Percentiles rank a stretch among this genome's conserved stretches.
Conservation (phyloP, 2,113 vertebrate species). For the Mastomys coucha region DNA sequence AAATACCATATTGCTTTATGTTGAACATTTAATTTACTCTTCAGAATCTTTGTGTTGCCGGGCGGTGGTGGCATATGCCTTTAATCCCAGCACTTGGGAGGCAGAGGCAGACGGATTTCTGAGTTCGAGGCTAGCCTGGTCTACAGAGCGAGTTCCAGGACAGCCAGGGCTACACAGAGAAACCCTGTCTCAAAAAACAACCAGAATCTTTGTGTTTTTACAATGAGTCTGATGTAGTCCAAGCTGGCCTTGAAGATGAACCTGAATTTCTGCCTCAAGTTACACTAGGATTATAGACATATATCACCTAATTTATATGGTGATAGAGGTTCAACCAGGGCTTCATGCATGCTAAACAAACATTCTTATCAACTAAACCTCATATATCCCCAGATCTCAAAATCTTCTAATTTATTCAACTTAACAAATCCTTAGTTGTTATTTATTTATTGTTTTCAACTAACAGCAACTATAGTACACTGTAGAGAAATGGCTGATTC, state of each 20-base stretch:
- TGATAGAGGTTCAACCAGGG: background rate
- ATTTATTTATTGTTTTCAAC: conserved; percentile 36
- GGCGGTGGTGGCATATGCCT: no score
- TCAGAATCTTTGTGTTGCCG: conserved; percentile 3
- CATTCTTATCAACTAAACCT: background rate
- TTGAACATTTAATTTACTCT: conserved; percentile 50
- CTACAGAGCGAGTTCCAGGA: no score
- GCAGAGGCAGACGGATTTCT: no score
- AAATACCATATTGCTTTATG: conserved; percentile 13
- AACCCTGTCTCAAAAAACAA: no score
- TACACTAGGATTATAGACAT: background rate
- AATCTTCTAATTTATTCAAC: background rate
- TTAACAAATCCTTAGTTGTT: background rate
- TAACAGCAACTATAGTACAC: conserved; percentile 35
- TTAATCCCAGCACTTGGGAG: no score
- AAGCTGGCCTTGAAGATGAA: background rate
- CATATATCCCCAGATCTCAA: background rate
- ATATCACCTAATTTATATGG: background rate
- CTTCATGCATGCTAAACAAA: background rate
- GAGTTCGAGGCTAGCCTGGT: no score
- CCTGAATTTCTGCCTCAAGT: background rate
- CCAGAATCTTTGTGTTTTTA: conserved; percentile 24
- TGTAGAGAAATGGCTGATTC: conserved; percentile 4
- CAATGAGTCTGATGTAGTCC: background rate
- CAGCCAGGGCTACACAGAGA: no score